Evolutionary conservation across 2,113 vertebrate genomes (phyloP), one percentile per base, ranked within the genome.

Genomic region (Coregonus clupeaformis): DNA sequence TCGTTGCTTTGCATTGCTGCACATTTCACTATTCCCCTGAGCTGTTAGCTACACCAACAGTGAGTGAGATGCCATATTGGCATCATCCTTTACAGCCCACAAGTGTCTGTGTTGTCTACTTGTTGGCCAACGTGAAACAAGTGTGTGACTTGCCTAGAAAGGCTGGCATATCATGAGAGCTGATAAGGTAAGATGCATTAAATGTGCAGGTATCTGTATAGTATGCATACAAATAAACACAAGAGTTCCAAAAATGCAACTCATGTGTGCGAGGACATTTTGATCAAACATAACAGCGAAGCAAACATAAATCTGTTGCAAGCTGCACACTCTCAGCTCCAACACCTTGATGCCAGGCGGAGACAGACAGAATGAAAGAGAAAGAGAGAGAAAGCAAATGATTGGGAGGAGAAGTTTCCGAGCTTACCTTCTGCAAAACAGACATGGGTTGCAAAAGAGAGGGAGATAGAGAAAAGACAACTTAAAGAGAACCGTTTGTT

Each of bases 341-440:
- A 22, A 22, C 57, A n/a, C 18, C 20, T 3, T 22, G 57, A 22
- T 3, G n/a, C 5, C 57, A 60, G 57, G 5, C 20, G 0, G 7
- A n/a, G 52, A 30, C 27, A 71, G 52, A 64, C n/a, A 29, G 62
- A 62, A 25, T 11, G 25, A 25, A 16, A 75, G 29, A 62, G 16
- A 22, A 13, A 59, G 68, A 42, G 64, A 69, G 60, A 55, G 30
- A 47, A 32, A 32, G 22, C 29, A 32, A 70, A 52, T 69, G 78
- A 73, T 85, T 78, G 81, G 81, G 49, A 36, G 84, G 67, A 76
- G 92, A 75, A 30, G 64, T 71, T 69, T 82, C 42, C 72, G 74
- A 85, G 86, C 97, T 94, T 98, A 99, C 98, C 98, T 99, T 99
- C 98, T 99, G 95, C 91, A 93, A 93, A 91, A 94, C 89, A 91